phyloP scores from a whole-genome alignment of 2,113 vertebrate genomes.

The Phrynosoma blainvillii region DNA sequence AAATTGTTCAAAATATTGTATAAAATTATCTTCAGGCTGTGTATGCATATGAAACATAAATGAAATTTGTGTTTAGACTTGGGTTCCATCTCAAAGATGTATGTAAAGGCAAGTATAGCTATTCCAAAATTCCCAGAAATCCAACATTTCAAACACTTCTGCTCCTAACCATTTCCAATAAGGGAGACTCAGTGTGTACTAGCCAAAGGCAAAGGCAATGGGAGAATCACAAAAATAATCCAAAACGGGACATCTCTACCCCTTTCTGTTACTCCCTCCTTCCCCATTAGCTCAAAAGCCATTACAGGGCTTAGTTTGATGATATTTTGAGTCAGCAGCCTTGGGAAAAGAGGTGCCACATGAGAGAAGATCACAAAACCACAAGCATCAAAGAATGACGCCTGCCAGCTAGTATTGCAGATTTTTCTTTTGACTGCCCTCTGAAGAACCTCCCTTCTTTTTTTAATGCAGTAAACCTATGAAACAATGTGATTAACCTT shows the following conservation, averaged over 20 bases:
- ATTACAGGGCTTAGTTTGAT: not conserved
- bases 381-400: conserved; percentile 16
- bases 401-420: conserved; percentile 59
- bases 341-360: conserved; percentile 53
- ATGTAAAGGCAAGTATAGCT: too few relatives aligned
- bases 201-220: not conserved
- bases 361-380: conserved; percentile 18
- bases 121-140: too few relatives aligned
- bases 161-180: too few relatives aligned
- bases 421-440: conserved; percentile 36
- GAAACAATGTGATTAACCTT: conserved; percentile 53
- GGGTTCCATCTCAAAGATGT: too few relatives aligned
- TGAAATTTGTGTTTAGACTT: too few relatives aligned
- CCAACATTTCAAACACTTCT: too few relatives aligned
- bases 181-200: not conserved
- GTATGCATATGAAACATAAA: too few relatives aligned
- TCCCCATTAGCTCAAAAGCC: not conserved
- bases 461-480: conserved; percentile 38
- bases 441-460: conserved; percentile 35
- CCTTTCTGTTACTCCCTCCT: not conserved
- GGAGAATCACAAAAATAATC: conserved; percentile 7
- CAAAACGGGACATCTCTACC: not conserved
- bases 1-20: too few relatives aligned
- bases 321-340: conserved; percentile 29
- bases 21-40: too few relatives aligned